A percentile compares a stretch with the other conserved stretches of the same genome.
Evolutionary conservation across 2,888 invertebrate species (phyloP).

Genomic region (Rambutsinella grinnellia): DNA sequence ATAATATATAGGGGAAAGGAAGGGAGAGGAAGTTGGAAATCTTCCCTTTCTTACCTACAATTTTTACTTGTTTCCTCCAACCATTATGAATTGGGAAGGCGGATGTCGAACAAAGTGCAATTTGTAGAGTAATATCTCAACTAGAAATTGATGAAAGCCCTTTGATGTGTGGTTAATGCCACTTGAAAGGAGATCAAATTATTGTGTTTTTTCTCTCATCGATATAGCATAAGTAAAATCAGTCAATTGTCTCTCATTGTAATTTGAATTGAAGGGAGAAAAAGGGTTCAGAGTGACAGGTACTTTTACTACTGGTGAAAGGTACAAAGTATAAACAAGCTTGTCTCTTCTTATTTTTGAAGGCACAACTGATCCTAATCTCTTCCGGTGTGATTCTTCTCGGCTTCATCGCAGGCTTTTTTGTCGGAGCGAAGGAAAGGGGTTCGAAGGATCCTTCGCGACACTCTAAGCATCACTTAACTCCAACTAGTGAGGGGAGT

Average conservation of each 20-base stretch:
- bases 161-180: too few species aligned
- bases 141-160: too few species aligned
- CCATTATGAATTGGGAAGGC: too few species aligned
- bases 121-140: too few species aligned
- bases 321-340: conserved; percentile 1
- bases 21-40: too few species aligned
- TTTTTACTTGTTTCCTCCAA: too few species aligned
- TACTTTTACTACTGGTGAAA: too few species aligned
- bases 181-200: not conserved
- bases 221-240: not conserved
- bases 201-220: not conserved
- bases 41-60: too few species aligned
- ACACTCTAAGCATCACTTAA: conserved; percentile 48
- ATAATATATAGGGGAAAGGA: too few species aligned
- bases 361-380: conserved; percentile 60
- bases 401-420: conserved; percentile 63
- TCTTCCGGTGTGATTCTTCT: conserved; percentile 61
- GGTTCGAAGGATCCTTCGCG: conserved; percentile 30
- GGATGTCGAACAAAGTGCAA: too few species aligned
- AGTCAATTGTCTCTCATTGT: not conserved
- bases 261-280: not conserved
- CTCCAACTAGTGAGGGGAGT: conserved; percentile 4
- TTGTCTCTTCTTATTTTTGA: too few species aligned
- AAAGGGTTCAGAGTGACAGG: too few species aligned
- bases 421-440: conserved; percentile 57